A percentile compares a stretch with the other conserved stretches of the same genome.
These are phyloP conservation scores for Mylabris phalerata DNA, from an alignment of 1,140 invertebrate species.

Conservation along the genomic window DNA sequence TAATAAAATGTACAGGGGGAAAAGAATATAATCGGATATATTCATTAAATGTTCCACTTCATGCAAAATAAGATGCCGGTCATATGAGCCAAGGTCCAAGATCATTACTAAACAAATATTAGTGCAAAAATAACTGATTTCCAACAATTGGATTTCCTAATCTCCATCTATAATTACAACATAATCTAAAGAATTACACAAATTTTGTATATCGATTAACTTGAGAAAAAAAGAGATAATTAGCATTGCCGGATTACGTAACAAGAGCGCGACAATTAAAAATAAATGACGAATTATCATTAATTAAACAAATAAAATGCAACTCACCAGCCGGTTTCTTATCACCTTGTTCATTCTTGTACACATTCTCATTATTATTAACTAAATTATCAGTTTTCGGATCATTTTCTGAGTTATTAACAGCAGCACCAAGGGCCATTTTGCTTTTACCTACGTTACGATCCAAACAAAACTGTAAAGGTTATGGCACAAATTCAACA, in stretches of 20 bases:
- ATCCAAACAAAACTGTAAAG: neutral
- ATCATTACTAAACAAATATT: slow-evolving; percentile 10
- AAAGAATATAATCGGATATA: slow-evolving; percentile 5
- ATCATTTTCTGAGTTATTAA: slow-evolving; percentile 15
- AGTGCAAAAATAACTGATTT: slow-evolving; percentile 1
- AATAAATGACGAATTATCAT: neutral
- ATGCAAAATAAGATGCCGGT: slow-evolving; percentile 9
- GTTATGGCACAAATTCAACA: slow-evolving; percentile 3
- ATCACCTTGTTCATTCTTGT: slow-evolving; percentile 5
- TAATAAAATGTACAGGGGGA: neutral
- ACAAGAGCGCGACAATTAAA: slow-evolving; percentile 4
- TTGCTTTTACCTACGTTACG: neutral
- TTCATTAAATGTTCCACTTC: slow-evolving; percentile 7
- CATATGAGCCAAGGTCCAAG: slow-evolving; percentile 15
- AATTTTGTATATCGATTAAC: neutral
- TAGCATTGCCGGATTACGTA: slow-evolving; percentile 8
- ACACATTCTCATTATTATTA: slow-evolving; percentile 10
- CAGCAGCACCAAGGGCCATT: slow-evolving; percentile 24
- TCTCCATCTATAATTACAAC: too few relatives aligned
- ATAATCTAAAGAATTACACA: neutral
- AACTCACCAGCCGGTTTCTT: slow-evolving; percentile 17
- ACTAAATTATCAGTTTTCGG: slow-evolving; percentile 12
- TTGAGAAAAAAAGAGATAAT: neutral
- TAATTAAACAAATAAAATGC: neutral
- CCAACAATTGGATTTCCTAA: neutral